Conservation (phyloP, 2,113 vertebrate genomes). For the Zosterops borbonicus region DNA sequence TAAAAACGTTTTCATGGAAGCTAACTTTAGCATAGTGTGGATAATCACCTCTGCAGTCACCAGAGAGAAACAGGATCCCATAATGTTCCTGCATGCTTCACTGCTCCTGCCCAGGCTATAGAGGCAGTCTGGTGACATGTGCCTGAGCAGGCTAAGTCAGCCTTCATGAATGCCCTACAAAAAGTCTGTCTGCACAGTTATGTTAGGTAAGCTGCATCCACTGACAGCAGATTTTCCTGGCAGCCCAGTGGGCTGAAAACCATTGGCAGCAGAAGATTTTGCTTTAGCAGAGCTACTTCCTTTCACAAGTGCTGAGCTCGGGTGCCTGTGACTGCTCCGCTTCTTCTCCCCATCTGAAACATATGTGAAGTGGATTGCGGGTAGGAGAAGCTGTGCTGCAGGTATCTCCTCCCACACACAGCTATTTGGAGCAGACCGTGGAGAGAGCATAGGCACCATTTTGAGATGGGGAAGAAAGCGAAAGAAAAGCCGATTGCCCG, state of each 20-base stretch:
- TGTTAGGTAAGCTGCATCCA: neutral
- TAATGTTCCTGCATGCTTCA: neutral
- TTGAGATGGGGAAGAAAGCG: neutral
- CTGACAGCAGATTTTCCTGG: neutral
- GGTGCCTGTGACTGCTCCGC: neutral
- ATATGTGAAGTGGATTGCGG: neutral
- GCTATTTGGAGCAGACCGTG: neutral
- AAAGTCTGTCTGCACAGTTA: neutral
- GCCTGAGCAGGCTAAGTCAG: neutral
- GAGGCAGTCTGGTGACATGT: neutral
- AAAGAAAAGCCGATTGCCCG: neutral
- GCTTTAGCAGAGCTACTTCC: neutral
- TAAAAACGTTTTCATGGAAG: neutral
- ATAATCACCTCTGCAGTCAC: slow-evolving; percentile 29
- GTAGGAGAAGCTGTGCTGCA: slow-evolving; percentile 7
- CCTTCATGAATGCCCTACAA: neutral
- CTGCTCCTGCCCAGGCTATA: neutral
- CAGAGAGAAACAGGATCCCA: neutral
- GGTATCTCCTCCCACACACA: slow-evolving; percentile 12
- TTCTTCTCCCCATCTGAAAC: neutral
- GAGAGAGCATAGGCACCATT: neutral
- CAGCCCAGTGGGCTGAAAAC: slow-evolving; percentile 18
- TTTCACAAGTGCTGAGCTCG: neutral
- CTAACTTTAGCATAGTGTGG: neutral
- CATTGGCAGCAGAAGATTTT: neutral